Evolutionary conservation across 1,140 invertebrate genomes (phyloP), one percentile per base, ranked within the genome.

Genomic region (Listronotus oregonensis): DNA sequence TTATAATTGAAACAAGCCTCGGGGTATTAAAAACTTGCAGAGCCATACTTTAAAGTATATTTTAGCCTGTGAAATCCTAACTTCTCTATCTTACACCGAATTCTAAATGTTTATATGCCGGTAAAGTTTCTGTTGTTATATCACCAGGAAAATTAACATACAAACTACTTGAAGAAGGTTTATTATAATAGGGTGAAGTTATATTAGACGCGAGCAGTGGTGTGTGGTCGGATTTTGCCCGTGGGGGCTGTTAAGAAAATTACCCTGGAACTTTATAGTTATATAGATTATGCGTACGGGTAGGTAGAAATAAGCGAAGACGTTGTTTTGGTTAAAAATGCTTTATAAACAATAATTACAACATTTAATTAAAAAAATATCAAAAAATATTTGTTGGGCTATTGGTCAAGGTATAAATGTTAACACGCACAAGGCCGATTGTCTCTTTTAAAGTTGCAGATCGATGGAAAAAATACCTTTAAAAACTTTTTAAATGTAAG

Each of bases 131-230:
- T 61, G 58, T 61, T 61, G 47, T 51, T 61, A 61, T 27, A 51
- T 61, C 58, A 61, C 49, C 10, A 47, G 37, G 49, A 52, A 55
- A 49, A 63, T 63, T 63, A 63, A 31, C 60, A 63, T 63, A 63
- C 17, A 54, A 63, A 63, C 60, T 63, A 54, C 60, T 52, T 54
- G 17, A 54, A 63, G 60, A 63, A 63, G 49, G 49, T 54, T 63
- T 63, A 63, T 63, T 63, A 63, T 63, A 63, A 63, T 63, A n/a
- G 60, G 58, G 37, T 11, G 37, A 61, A 47, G 58, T 63, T 63
- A 44, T 8, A 49, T 39, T 55, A 40, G 14, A 42, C 49, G 34
- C 27, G 50, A 63, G 60, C 49, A 55, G 60, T 63, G 60, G 60
- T 63, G 60, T 63, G 50, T 51, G 37, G 17, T 21, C 34, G 34